Conservation (phyloP, 2,797 vertebrate species). For the Kryptolebias ocellatus region DNA sequence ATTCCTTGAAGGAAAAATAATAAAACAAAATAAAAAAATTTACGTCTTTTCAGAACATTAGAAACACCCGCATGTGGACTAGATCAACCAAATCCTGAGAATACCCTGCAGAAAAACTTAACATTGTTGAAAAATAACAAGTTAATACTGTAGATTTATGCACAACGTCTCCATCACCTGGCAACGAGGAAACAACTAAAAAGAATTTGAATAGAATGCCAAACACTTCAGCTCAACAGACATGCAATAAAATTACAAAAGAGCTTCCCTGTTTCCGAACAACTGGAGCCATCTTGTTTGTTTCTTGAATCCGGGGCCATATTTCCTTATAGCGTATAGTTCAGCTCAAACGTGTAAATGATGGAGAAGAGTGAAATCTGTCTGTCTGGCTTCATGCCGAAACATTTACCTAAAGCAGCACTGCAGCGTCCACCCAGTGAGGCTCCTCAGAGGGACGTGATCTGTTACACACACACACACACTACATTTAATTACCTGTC, state of each 20-base stretch:
- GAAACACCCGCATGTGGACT: constrained; percentile 6
- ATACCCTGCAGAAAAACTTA: not conserved
- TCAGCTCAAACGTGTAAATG: constrained; percentile 3
- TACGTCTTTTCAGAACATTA: not conserved
- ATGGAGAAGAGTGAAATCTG: not conserved
- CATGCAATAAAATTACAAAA: no score
- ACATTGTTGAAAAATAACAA: no score
- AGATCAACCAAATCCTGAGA: constrained; percentile 36
- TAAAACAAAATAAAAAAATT: not conserved
- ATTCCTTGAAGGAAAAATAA: constrained; percentile 3
- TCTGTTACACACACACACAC: no score
- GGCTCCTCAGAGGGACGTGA: no score
- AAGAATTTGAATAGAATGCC: not conserved
- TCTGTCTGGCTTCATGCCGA: not conserved
- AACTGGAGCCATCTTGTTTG: not conserved
- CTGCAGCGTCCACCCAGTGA: no score
- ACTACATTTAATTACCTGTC: no score
- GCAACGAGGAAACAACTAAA: not conserved
- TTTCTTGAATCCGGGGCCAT: not conserved
- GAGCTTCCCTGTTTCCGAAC: no score
- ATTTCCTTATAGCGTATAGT: not conserved
- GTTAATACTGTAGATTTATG: no score
- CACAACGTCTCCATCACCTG: no score
- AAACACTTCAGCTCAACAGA: constrained; percentile 6
- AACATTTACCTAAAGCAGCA: not conserved